Percentiles rank a stretch among this genome's conserved stretches.
Conservation (phyloP, 2,797 vertebrate genomes). For the Neosilurus mollespiculum region DNA sequence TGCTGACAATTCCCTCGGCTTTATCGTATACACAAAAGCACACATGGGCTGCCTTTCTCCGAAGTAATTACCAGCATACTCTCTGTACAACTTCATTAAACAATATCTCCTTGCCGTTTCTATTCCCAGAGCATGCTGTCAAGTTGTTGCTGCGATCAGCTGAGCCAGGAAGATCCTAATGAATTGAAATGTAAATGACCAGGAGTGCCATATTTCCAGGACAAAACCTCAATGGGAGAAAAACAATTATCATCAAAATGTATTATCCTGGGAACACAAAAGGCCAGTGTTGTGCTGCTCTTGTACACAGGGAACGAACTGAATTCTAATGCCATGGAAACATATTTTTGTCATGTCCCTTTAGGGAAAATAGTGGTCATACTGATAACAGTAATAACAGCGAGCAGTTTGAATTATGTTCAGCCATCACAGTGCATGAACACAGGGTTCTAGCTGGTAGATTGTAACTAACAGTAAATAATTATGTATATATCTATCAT, state of each 20-base stretch:
- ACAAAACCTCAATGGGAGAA: conserved; percentile 12
- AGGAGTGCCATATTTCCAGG: background rate
- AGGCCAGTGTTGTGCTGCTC: background rate
- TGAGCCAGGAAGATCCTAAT: conserved; percentile 39
- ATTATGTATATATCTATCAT: too few species aligned
- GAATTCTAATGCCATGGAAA: conserved; percentile 38
- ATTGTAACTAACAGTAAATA: background rate
- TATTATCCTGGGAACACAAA: conserved; percentile 29
- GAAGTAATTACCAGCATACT: background rate
- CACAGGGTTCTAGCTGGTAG: background rate
- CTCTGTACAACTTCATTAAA: conserved; percentile 36
- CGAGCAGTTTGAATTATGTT: background rate
- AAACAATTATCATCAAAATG: background rate
- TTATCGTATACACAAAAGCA: background rate
- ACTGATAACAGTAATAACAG: background rate
- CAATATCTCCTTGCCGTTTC: conserved; percentile 24
- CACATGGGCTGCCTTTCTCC: background rate
- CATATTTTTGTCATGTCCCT: conserved; percentile 15
- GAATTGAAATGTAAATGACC: conserved; percentile 14
- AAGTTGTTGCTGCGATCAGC: background rate
- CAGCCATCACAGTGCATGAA: background rate
- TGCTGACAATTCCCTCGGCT: conserved; percentile 14
- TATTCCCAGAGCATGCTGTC: conserved; percentile 13
- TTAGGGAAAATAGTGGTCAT: background rate
- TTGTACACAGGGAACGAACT: background rate